Conservation (phyloP, 1,140 invertebrate species). For the Sminthurides bifidus region DNA sequence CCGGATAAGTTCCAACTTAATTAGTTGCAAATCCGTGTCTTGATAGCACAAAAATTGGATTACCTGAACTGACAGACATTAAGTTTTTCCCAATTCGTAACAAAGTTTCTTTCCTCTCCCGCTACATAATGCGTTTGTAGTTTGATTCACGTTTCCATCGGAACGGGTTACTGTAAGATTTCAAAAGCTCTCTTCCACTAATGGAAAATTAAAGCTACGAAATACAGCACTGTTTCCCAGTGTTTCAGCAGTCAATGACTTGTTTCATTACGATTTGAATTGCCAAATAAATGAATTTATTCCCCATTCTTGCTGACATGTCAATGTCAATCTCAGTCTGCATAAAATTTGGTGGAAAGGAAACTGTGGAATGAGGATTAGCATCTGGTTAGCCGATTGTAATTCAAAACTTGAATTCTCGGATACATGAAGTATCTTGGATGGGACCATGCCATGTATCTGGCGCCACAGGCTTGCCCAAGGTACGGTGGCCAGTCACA, state of each 20-base stretch:
- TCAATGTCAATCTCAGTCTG: background rate
- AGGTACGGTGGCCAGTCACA: constrained; percentile 28
- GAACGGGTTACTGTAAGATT: too few species aligned
- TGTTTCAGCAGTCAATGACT: background rate
- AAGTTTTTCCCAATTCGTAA: too few species aligned
- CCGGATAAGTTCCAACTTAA: too few species aligned
- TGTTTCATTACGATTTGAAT: background rate
- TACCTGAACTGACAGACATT: too few species aligned
- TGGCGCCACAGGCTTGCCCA: constrained; percentile 15
- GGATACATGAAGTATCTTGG: constrained; percentile 19
- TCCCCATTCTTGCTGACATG: background rate
- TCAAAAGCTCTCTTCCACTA: background rate
- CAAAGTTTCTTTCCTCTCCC: too few species aligned
- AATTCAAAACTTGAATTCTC: constrained; percentile 9
- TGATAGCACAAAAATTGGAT: too few species aligned
- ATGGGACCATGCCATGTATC: constrained; percentile 29
- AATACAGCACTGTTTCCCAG: background rate
- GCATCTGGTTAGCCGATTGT: constrained; percentile 11
- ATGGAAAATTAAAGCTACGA: background rate
- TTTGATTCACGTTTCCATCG: too few species aligned
- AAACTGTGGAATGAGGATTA: background rate
- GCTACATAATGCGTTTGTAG: too few species aligned
- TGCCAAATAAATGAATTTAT: background rate
- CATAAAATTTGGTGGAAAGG: background rate
- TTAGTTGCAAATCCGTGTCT: too few species aligned